Evolutionary conservation across 2,797 vertebrate species (phyloP).

Genomic region (Ciconia nigra): DNA sequence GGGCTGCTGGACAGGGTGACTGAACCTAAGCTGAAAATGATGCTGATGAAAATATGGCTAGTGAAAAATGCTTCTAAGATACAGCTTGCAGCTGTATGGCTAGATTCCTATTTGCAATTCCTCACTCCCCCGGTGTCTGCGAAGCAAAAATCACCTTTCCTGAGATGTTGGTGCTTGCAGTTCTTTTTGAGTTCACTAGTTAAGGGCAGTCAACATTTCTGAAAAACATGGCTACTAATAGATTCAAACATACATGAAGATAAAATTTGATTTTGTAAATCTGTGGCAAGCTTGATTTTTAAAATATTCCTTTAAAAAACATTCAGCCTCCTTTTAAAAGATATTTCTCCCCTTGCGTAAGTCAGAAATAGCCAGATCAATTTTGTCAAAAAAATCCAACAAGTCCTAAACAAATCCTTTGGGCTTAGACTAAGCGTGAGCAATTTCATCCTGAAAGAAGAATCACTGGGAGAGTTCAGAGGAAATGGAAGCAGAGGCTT

Average conservation of each 20-base stretch:
- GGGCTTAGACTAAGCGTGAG: constrained; percentile 11
- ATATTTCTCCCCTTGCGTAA: neutral
- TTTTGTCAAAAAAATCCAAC: neutral
- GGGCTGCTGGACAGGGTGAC: neutral
- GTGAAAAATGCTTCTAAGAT: neutral
- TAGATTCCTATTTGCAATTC: neutral
- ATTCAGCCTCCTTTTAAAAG: neutral
- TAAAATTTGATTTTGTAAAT: neutral
- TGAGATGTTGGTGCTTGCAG: neutral
- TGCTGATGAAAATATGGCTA: neutral
- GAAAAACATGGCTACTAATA: neutral
- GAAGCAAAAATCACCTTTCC: neutral
- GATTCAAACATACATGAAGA: neutral
- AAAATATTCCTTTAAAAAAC: neutral
- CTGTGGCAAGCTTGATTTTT: neutral
- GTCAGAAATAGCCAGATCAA: neutral
- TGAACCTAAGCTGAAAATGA: neutral
- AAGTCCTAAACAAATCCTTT: constrained; percentile 27
- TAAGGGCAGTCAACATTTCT: neutral
- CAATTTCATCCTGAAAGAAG: constrained; percentile 32
- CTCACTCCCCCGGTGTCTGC: neutral
- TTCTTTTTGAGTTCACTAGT: neutral
- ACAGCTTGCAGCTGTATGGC: neutral
- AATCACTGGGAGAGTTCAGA: constrained; percentile 30
- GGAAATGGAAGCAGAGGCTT: constrained; percentile 16